Evolutionary conservation across 2,888 invertebrate genomes (phyloP).

Genomic region (Cryptocheilus praepositus): DNA sequence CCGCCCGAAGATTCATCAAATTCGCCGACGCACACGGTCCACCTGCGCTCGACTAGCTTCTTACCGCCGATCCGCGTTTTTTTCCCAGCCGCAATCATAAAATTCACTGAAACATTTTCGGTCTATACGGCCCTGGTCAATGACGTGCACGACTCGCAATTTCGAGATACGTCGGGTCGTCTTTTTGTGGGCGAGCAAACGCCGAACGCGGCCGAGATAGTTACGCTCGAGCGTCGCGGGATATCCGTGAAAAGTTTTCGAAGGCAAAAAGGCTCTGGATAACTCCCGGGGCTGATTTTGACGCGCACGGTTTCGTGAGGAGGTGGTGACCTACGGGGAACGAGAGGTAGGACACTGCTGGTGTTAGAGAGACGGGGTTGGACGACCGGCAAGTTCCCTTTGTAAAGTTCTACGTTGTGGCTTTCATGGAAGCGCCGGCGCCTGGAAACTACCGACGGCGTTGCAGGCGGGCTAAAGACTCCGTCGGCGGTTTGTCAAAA

Average conservation of each 20-base stretch:
- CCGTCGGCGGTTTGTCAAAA: conserved; percentile 19
- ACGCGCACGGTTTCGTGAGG: conserved; percentile 3
- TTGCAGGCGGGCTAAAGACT: not conserved
- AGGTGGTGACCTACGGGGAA: not conserved
- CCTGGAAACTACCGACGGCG: not conserved
- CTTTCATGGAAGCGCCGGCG: not conserved
- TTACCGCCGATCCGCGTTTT: too few relatives aligned
- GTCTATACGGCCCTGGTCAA: too few relatives aligned
- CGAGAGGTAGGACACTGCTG: too few relatives aligned
- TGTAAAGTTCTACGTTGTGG: conserved; percentile 11
- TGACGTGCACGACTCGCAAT: too few relatives aligned
- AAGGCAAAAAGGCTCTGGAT: conserved; percentile 3
- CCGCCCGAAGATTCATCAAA: too few relatives aligned
- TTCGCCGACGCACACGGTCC: too few relatives aligned
- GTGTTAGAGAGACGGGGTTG: not conserved
- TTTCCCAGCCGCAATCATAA: too few relatives aligned
- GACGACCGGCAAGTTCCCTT: conserved; percentile 1
- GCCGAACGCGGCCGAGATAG: not conserved
- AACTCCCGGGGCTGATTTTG: conserved; percentile 10
- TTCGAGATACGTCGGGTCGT: too few relatives aligned
- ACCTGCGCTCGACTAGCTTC: too few relatives aligned
- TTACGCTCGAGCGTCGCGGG: not conserved
- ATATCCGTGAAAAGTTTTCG: conserved; percentile 10
- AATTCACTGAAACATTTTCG: too few relatives aligned
- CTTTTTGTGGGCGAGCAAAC: not conserved